Evolutionary conservation across 1,140 invertebrate species (phyloP).

Genomic region (Chionoecetes opilio): DNA sequence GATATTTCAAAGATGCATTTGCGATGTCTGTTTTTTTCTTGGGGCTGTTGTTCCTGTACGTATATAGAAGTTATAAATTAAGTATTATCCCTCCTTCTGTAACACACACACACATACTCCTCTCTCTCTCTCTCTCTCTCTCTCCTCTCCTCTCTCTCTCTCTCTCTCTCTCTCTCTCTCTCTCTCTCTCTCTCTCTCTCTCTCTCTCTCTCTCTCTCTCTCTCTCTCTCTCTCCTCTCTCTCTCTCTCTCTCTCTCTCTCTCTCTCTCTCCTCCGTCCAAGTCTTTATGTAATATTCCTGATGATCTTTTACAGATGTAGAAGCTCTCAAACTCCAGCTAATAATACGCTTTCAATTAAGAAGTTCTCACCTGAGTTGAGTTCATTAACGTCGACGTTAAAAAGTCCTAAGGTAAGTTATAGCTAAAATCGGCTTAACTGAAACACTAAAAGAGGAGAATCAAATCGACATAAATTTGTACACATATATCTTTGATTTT

Average conservation of each 20-base stretch:
- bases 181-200: slow-evolving; percentile 12
- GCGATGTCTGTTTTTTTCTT: no score
- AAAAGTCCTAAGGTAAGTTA: slow-evolving; percentile 57
- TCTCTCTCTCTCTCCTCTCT: slow-evolving; percentile 38
- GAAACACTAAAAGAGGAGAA: slow-evolving; percentile 35
- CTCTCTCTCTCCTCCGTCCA: neutral
- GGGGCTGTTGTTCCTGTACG: no score
- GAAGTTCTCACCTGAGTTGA: slow-evolving; percentile 66
- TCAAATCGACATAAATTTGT: neutral
- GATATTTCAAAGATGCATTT: no score
- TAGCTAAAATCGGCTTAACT: neutral
- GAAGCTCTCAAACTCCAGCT: slow-evolving; percentile 69
- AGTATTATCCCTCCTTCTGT: no score
- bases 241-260: slow-evolving; percentile 44
- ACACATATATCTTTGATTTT: neutral
- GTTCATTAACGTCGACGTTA: slow-evolving; percentile 65
- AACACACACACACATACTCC: neutral
- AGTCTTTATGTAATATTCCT: slow-evolving; percentile 75
- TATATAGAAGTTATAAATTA: no score
- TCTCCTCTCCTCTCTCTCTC: neutral
- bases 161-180: neutral
- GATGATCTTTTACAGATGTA: slow-evolving; percentile 59
- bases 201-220: slow-evolving; percentile 52
- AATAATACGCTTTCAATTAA: slow-evolving; percentile 77
- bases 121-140: neutral